These are phyloP conservation scores for Sylvia borin DNA, from an alignment of 2,797 vertebrate species.

Conservation along the genomic window DNA sequence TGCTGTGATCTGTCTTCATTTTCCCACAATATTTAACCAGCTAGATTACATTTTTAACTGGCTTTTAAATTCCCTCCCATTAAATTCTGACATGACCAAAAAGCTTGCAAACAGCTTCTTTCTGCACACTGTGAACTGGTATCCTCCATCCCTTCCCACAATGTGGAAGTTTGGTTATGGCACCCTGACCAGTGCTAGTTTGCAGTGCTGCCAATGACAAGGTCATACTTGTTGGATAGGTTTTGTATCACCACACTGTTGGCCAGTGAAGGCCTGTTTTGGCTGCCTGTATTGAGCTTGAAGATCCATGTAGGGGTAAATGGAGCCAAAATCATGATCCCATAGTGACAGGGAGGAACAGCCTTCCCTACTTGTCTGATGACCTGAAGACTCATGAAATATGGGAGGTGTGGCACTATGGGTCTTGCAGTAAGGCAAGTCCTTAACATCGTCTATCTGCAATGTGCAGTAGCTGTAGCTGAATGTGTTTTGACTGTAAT, in stretches of 20 bases:
- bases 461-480: neutral
- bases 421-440: neutral
- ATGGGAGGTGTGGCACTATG: neutral
- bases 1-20: neutral
- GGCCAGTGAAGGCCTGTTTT: neutral
- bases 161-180: neutral
- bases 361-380: neutral
- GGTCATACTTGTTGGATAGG: neutral
- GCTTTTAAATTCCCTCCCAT: neutral
- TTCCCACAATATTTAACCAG: neutral
- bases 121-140: neutral
- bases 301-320: neutral
- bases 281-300: neutral
- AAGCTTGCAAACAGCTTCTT: neutral
- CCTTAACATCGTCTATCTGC: neutral
- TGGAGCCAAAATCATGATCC: neutral
- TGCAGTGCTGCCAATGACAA: neutral
- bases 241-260: neutral
- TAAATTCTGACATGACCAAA: neutral
- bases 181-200: neutral
- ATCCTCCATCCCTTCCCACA: neutral
- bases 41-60: neutral
- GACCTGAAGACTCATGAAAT: neutral
- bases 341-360: neutral
- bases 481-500: neutral